phyloP scores from a whole-genome alignment of 2,888 invertebrate species.

The Conchocele bisecta region DNA sequence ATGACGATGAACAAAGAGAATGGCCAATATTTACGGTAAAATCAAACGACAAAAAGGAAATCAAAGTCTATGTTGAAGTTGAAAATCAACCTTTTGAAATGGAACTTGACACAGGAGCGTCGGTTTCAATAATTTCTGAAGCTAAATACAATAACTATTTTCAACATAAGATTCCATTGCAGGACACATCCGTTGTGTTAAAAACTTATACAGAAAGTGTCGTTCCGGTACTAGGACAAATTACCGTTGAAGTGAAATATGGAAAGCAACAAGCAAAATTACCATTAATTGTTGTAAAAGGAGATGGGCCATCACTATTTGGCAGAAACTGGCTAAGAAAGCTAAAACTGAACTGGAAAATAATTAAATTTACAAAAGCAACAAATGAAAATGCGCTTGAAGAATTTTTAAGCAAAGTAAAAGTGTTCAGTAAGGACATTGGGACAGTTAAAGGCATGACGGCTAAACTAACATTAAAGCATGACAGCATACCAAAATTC shows the following conservation, averaged over 20 bases:
- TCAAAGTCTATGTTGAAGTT: neutral
- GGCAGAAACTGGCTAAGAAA: constrained; percentile 21
- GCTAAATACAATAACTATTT: neutral
- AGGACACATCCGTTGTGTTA: neutral
- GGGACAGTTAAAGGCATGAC: neutral
- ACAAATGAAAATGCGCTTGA: too few species aligned
- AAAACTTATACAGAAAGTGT: constrained; percentile 17
- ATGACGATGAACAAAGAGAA: neutral
- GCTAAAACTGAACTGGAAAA: constrained; percentile 11
- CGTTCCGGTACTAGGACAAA: neutral
- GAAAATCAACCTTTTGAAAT: constrained; percentile 7
- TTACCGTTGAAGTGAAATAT: constrained; percentile 7
- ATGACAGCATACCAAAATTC: constrained; percentile 1
- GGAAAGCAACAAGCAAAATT: neutral
- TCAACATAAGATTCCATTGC: neutral
- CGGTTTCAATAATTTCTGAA: constrained; percentile 13
- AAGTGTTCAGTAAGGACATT: neutral
- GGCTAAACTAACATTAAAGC: neutral
- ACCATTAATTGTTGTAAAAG: constrained; percentile 16
- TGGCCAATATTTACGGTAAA: constrained; percentile 1
- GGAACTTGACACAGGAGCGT: constrained; percentile 44
- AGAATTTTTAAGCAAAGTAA: neutral
- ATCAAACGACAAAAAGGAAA: neutral
- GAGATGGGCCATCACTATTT: constrained; percentile 14
- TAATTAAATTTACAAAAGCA: neutral